Percentiles rank a stretch among this genome's conserved stretches.
These are phyloP conservation scores for Punctoribates punctum DNA, from an alignment of 2,888 invertebrate genomes.

Conservation along the genomic window DNA sequence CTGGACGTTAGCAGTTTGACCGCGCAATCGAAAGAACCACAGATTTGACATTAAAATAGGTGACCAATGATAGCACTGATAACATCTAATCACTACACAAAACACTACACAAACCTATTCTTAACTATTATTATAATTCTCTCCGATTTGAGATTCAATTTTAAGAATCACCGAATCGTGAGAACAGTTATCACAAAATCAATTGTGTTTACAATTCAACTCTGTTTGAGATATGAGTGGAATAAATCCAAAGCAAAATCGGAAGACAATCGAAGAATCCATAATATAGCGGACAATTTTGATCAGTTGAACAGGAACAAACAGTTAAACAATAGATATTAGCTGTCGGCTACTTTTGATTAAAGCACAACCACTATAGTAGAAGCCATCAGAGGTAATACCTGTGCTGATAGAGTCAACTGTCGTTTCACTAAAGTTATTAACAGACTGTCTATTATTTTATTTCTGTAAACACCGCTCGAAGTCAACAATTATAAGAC, in stretches of 20 bases:
- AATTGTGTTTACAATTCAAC: too few relatives aligned
- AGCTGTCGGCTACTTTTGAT: conserved; percentile 9
- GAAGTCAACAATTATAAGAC: too few relatives aligned
- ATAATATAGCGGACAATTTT: not conserved
- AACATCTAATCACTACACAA: not conserved
- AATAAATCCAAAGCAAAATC: too few relatives aligned
- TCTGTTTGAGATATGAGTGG: too few relatives aligned
- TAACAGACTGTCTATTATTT: not conserved
- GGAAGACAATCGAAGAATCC: not conserved
- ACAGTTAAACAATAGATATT: not conserved
- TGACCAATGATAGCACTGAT: not conserved
- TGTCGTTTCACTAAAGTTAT: not conserved
- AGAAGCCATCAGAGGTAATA: not conserved
- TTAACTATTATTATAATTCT: not conserved
- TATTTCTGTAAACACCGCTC: not conserved
- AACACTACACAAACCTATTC: not conserved
- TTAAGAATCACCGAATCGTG: too few relatives aligned
- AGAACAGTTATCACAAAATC: too few relatives aligned
- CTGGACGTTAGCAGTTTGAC: conserved; percentile 51
- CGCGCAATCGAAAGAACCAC: conserved; percentile 90
- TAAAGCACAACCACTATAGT: not conserved
- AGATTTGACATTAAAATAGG: conserved; percentile 67
- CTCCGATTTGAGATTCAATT: not conserved
- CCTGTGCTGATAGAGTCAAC: not conserved
- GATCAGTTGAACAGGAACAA: not conserved